phyloP scores from a whole-genome alignment of 2,113 vertebrate species.

The Cettia cetti region DNA sequence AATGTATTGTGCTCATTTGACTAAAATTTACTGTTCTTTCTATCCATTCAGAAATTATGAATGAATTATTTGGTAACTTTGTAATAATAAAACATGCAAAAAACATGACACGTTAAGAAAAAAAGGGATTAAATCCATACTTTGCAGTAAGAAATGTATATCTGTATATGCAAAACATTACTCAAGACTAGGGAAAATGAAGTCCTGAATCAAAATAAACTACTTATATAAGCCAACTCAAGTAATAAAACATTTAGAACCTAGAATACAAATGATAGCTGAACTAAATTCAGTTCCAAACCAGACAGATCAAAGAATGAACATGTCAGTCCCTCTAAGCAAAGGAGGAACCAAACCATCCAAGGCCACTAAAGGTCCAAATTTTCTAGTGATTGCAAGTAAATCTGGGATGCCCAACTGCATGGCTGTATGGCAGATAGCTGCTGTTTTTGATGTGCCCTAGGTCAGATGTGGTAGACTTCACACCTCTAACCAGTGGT shows the following conservation, averaged over 20 bases:
- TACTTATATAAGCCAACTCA: not conserved
- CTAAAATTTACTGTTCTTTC: constrained; percentile 1
- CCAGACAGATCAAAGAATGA: constrained; percentile 62
- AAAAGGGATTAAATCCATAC: not conserved
- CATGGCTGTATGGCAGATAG: not conserved
- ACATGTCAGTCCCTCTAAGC: constrained; percentile 49
- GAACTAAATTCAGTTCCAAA: constrained; percentile 31
- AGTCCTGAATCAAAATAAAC: constrained; percentile 40
- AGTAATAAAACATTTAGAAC: constrained; percentile 40
- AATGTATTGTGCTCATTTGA: constrained; percentile 53
- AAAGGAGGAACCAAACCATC: constrained; percentile 46
- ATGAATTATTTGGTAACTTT: constrained; percentile 25
- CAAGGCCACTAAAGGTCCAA: not conserved
- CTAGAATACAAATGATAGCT: constrained; percentile 5
- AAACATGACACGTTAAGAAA: not conserved
- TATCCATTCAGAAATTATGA: not conserved
- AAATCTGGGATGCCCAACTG: not conserved
- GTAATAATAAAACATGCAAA: not conserved
- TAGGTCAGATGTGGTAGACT: constrained; percentile 73
- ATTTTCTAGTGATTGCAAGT: constrained; percentile 43
- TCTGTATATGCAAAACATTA: constrained; percentile 17
- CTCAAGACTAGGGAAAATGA: constrained; percentile 4
- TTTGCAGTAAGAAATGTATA: not conserved
- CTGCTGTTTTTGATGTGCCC: constrained; percentile 57
- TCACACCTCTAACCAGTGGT: constrained; percentile 74